phyloP scores from a whole-genome alignment of 2,113 vertebrate species.

The Lophochroa leadbeateri region DNA sequence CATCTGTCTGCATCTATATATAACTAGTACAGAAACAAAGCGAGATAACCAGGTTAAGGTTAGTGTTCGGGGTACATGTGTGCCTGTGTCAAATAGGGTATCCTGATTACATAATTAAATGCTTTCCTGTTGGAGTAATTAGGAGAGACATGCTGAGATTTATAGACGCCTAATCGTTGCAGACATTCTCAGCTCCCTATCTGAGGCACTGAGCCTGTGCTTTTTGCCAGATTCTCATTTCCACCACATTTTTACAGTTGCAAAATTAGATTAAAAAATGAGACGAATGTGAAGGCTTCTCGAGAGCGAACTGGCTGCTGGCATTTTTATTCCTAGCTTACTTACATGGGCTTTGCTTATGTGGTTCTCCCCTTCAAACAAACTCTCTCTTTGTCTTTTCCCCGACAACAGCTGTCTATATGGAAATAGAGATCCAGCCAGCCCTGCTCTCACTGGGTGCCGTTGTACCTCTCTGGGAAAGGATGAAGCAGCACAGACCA shows the following conservation, averaged over 20 bases:
- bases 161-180: neutral
- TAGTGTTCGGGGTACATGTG: neutral
- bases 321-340: neutral
- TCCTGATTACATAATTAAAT: slow-evolving; percentile 27
- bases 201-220: neutral
- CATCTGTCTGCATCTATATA: slow-evolving; percentile 46
- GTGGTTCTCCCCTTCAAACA: neutral
- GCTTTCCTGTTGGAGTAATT: slow-evolving; percentile 55
- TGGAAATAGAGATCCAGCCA: neutral
- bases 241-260: slow-evolving; percentile 23
- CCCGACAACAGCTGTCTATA: neutral
- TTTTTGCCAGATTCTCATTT: slow-evolving; percentile 25
- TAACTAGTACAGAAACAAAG: slow-evolving; percentile 49
- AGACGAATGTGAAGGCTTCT: neutral
- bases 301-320: neutral
- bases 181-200: slow-evolving; percentile 8
- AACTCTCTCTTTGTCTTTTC: neutral
- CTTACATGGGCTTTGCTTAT: neutral
- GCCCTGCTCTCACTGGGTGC: neutral
- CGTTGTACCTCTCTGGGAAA: neutral
- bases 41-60: slow-evolving; percentile 37
- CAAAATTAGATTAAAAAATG: slow-evolving; percentile 2
- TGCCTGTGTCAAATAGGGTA: neutral
- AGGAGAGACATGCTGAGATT: slow-evolving; percentile 40
- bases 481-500: neutral